Evolutionary conservation across 2,888 invertebrate species (phyloP).

Genomic region (Diplazon laetatorius): DNA sequence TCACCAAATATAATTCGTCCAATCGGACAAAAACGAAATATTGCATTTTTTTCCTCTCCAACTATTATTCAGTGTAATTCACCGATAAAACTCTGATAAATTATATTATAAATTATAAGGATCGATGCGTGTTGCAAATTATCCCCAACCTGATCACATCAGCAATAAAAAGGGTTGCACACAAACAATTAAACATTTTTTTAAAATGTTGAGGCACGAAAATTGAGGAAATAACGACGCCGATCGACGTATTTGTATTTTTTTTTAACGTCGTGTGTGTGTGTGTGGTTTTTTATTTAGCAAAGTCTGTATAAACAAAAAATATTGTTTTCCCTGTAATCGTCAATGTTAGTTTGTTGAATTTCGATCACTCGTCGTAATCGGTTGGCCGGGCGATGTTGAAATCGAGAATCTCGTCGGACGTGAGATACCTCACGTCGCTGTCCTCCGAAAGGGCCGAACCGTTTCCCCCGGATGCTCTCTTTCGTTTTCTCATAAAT

Average conservation of each 20-base stretch:
- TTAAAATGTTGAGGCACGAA: too few species aligned
- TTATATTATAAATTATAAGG: too few species aligned
- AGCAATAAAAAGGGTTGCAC: too few species aligned
- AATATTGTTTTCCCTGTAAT: background rate
- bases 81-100: too few species aligned
- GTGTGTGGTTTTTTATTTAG: background rate
- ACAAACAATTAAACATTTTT: too few species aligned
- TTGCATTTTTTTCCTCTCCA: background rate
- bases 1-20: background rate
- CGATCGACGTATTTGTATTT: too few species aligned
- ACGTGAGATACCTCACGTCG: conserved; percentile 84
- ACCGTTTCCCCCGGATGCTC: conserved; percentile 66
- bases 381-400: conserved; percentile 81
- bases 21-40: background rate
- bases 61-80: background rate
- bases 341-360: background rate
- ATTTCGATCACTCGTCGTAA: conserved; percentile 66
- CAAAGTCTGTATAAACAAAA: background rate
- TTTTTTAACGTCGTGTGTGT: background rate
- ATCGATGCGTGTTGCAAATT: background rate
- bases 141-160: too few species aligned
- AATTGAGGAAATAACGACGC: too few species aligned
- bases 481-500: conserved; percentile 69
- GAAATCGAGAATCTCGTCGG: conserved; percentile 84
- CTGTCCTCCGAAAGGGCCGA: conserved; percentile 82